Evolutionary conservation across 2,888 invertebrate species (phyloP).

Genomic region (Mesorhabditis sp.): DNA sequence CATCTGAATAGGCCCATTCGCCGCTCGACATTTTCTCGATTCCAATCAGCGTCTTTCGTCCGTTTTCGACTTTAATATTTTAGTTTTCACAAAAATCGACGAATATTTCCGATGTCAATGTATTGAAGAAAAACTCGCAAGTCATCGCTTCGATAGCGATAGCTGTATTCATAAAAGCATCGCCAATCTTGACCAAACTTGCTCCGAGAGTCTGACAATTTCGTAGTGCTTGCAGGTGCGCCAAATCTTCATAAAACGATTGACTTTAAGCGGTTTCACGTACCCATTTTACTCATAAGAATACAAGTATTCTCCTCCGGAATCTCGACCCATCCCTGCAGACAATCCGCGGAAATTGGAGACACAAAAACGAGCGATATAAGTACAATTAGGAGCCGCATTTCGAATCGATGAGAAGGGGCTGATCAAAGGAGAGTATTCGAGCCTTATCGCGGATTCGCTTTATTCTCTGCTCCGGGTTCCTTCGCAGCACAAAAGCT

Average conservation of each 20-base stretch:
- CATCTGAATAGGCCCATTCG: conserved; percentile 5
- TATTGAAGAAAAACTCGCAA: background rate
- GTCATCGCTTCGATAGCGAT: background rate
- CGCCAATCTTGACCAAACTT: conserved; percentile 1
- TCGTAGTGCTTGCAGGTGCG: background rate
- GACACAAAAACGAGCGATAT: too few species aligned
- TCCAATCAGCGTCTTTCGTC: background rate
- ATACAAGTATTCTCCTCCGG: conserved; percentile 2
- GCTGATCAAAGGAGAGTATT: too few species aligned
- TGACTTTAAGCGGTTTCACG: too few species aligned
- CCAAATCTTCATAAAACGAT: background rate
- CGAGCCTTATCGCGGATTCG: too few species aligned
- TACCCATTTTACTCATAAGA: background rate
- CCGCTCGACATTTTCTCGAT: conserved; percentile 4
- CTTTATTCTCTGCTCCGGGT: too few species aligned
- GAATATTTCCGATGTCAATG: background rate
- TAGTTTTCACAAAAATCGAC: background rate
- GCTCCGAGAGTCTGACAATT: background rate
- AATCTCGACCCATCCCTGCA: background rate
- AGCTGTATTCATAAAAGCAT: conserved; percentile 4
- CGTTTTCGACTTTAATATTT: background rate
- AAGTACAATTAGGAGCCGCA: too few species aligned
- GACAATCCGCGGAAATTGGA: background rate
- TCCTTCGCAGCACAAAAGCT: too few species aligned
- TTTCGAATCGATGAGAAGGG: too few species aligned